Base-by-base conservation (phyloP, 2,888 invertebrate genomes). In the Agonum fuliginosum region DNA sequence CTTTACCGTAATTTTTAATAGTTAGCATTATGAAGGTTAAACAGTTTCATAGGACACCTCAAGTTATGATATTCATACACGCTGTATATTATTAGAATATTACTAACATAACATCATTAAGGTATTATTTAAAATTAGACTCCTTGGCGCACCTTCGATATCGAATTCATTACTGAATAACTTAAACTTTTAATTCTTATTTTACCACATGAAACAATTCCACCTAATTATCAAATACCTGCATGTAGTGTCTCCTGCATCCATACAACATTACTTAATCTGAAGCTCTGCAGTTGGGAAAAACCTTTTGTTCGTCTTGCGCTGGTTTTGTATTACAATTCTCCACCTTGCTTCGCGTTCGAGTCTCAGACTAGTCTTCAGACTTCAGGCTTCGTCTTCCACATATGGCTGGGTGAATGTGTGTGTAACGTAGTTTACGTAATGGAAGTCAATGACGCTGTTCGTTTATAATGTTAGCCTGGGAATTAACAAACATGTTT, bases 251-350 rank as follows among this genome's bases (percentile, higher is more conserved):
- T 30, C 30, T 5, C 30, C 3, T 30, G 30, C 8, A 5, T 3
- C 4, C 37, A n/a, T 8, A 37, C 4, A 10, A 37, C 3, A 37
- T 12, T 37, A 37, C 54, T 24, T 67, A 67, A 67, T 67, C 67
- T 37, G 67, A 67, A 12, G 37, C 41, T 41, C 22, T 6, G 14
- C 54, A 3, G 0, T 8, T n/a, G n/a, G 67, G 41, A 43, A 67
- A 67, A 67, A 43, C 41, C 67, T 67, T 67, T 67, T 67, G 67
- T 67, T 67, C 67, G 22, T 20, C 17, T 10, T 22, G 54, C 24
- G 19, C 22, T 37, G 67, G 67, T 67, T 67, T 67, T 67, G 67
- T 43, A 67, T 67, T 67, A 67, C 67, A 67, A 67, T 67, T 37
- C 67, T 24, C 54, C n/a, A 14, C 34, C 62, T 17, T 62, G 8